These are phyloP conservation scores for Tiaroga cobitis DNA, from an alignment of 2,797 vertebrate genomes.

Conservation along the genomic window DNA sequence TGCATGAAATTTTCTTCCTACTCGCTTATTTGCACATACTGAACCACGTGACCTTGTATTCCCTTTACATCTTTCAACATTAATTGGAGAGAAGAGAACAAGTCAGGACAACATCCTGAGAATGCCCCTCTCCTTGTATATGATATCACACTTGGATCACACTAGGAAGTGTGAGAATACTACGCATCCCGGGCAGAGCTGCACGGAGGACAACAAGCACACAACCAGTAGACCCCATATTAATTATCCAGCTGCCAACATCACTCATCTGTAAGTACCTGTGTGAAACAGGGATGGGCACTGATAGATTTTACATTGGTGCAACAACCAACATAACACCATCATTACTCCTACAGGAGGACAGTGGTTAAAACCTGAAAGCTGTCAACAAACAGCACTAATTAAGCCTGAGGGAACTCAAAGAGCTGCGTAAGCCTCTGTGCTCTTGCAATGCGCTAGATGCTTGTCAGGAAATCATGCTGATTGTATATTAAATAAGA, in stretches of 20 bases:
- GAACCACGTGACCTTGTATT: background rate
- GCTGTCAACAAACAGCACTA: constrained; percentile 66
- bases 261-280: constrained; percentile 32
- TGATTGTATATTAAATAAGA: constrained; percentile 63
- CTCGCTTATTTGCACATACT: background rate
- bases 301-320: constrained; percentile 33
- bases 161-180: constrained; percentile 10
- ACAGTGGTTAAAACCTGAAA: constrained; percentile 39
- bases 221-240: background rate
- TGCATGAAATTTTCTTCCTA: background rate
- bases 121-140: background rate
- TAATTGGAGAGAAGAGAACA: constrained; percentile 14
- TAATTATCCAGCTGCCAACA: constrained; percentile 33
- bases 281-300: constrained; percentile 27
- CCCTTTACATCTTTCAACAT: constrained; percentile 6
- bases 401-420: constrained; percentile 79
- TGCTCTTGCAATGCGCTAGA: constrained; percentile 16
- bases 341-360: constrained; percentile 42
- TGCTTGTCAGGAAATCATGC: constrained; percentile 63
- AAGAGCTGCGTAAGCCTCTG: constrained; percentile 54
- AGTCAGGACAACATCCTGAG: constrained; percentile 13
- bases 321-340: constrained; percentile 37
- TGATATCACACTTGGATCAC: constrained; percentile 5
- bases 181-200: background rate
- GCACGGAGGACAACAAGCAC: background rate